A percentile compares a stretch with the other conserved stretches of the same genome.
These are phyloP conservation scores for Microtus pennsylvanicus DNA, from an alignment of 2,113 vertebrate species.

Conservation along the genomic window DNA sequence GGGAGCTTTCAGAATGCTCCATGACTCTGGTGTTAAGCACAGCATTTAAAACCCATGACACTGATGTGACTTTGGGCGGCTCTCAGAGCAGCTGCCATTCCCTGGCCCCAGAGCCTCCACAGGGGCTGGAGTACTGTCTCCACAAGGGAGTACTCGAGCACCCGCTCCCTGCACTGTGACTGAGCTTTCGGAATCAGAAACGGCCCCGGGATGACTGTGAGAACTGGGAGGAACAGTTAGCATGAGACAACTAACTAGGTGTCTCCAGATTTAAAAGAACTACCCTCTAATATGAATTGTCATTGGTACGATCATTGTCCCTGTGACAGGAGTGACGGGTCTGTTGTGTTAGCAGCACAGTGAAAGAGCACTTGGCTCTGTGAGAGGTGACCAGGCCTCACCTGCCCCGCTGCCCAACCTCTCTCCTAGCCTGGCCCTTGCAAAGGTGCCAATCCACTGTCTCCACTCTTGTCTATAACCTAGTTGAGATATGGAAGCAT, in stretches of 20 bases:
- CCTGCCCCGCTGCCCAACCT: background rate
- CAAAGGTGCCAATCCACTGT: constrained; percentile 3
- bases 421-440: background rate
- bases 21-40: background rate
- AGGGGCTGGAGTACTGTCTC: background rate
- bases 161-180: background rate
- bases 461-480: background rate
- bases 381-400: background rate
- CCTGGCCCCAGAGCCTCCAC: background rate
- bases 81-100: constrained; percentile 6
- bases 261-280: background rate
- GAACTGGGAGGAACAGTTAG: background rate
- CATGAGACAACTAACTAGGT: background rate
- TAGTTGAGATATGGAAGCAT: constrained; percentile 12
- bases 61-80: background rate
- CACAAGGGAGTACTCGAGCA: background rate
- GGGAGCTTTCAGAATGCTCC: background rate
- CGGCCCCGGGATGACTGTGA: background rate
- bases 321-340: background rate
- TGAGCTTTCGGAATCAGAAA: constrained; percentile 35
- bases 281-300: background rate
- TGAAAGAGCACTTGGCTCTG: background rate
- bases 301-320: background rate
- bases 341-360: background rate
- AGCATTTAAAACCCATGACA: constrained; percentile 21